These are phyloP conservation scores for Holothuria scabra DNA, from an alignment of 53 echinoderm and acorn worm species.

Conservation along the genomic window DNA sequence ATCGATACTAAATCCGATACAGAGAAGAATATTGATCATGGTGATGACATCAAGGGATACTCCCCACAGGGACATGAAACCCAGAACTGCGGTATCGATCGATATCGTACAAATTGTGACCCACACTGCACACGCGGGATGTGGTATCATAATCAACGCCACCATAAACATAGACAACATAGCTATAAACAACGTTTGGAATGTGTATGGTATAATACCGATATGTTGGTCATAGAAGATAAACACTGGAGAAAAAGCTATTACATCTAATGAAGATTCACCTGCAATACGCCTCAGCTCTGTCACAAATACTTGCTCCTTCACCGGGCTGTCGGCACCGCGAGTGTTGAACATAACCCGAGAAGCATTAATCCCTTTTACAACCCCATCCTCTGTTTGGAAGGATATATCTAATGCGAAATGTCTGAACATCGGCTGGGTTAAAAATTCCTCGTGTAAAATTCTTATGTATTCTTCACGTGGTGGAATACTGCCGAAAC, in stretches of 20 bases:
- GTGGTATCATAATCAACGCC: conserved; percentile 91
- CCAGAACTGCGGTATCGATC: conserved; percentile 82
- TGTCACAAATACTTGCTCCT: conserved; percentile 75
- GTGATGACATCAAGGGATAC: conserved; percentile 85
- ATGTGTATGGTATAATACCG: conserved; percentile 74
- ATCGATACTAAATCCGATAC: conserved; percentile 96
- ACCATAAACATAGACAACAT: conserved; percentile 88
- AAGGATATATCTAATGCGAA: conserved; percentile 58
- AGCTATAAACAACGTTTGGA: conserved; percentile 88
- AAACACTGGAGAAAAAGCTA: conserved; percentile 83
- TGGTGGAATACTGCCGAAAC: neutral
- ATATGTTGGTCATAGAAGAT: conserved; percentile 88
- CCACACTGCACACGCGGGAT: conserved; percentile 82
- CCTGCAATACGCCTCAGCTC: conserved; percentile 63
- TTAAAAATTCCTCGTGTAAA: conserved; percentile 50
- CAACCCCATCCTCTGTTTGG: conserved; percentile 38
- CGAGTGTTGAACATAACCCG: conserved; percentile 70
- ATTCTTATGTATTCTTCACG: conserved; percentile 45
- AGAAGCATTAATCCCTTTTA: conserved; percentile 66
- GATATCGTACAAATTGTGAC: conserved; percentile 80
- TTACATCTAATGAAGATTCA: conserved; percentile 53
- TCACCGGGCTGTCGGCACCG: conserved; percentile 63
- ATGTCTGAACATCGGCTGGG: conserved; percentile 50
- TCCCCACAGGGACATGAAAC: conserved; percentile 90
- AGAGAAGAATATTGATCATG: conserved; percentile 89